phyloP scores from a whole-genome alignment of 1,140 invertebrate species.

The Drosophila ohnishii region DNA sequence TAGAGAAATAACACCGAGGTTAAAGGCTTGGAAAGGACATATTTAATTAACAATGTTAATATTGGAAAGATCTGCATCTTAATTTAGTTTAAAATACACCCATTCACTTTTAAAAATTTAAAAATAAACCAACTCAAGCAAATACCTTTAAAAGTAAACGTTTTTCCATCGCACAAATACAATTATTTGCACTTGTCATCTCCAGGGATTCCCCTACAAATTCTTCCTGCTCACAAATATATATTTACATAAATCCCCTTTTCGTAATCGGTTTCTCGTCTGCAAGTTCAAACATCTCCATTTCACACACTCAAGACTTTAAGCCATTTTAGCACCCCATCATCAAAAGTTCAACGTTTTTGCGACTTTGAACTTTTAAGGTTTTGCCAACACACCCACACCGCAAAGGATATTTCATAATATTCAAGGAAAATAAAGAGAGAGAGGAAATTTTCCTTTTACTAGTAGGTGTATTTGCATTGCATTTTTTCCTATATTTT shows the following conservation, averaged over 20 bases:
- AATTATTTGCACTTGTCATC: not conserved
- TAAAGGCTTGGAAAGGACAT: too few relatives aligned
- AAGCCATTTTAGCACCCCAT: conserved; percentile 37
- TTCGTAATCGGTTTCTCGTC: conserved; percentile 30
- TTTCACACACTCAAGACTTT: conserved; percentile 30
- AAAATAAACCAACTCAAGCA: not conserved
- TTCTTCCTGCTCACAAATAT: conserved; percentile 15
- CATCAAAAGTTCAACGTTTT: conserved; percentile 28
- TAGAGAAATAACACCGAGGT: too few relatives aligned
- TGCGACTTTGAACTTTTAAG: conserved; percentile 50
- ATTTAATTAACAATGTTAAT: too few relatives aligned
- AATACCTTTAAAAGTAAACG: not conserved
- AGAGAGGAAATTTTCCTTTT: conserved; percentile 20
- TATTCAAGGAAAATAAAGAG: conserved; percentile 2
- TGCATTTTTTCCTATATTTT: conserved; percentile 15
- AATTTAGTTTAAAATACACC: not conserved
- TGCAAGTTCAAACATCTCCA: conserved; percentile 30
- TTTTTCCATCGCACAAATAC: conserved; percentile 4
- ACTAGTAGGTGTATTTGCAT: conserved; percentile 31
- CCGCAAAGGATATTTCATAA: conserved; percentile 22
- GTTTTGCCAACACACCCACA: conserved; percentile 11
- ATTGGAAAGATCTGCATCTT: not conserved
- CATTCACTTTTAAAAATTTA: not conserved
- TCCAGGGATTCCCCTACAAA: not conserved
- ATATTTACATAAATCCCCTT: conserved; percentile 34